Percentiles rank a stretch among this genome's conserved stretches.
Conservation (phyloP, 1,140 invertebrate genomes). For the Drosophila navojoa region DNA sequence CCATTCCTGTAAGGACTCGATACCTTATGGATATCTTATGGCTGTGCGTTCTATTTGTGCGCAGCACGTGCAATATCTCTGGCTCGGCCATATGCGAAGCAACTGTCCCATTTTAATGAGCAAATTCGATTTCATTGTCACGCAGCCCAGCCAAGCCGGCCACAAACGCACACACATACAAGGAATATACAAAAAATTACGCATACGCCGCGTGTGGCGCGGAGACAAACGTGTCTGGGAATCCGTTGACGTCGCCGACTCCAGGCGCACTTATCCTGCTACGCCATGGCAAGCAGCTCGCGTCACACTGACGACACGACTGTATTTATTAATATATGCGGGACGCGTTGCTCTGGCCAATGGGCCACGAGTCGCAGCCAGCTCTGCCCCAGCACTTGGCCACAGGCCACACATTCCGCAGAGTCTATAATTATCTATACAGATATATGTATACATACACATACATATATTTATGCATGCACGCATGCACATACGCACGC, state of each 20-base stretch:
- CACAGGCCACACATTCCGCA: constrained; percentile 17
- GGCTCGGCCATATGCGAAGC: not conserved
- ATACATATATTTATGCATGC: not conserved
- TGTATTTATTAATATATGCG: constrained; percentile 76
- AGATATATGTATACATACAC: not conserved
- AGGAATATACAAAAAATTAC: constrained; percentile 54
- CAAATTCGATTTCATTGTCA: constrained; percentile 80
- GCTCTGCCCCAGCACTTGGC: not conserved
- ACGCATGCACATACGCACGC: not conserved
- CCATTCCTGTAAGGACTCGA: constrained; percentile 28
- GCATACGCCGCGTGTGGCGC: constrained; percentile 58
- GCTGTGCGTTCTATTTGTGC: not conserved
- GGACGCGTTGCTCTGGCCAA: constrained; percentile 59
- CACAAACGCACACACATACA: not conserved
- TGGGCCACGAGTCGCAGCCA: constrained; percentile 21
- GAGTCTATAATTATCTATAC: constrained; percentile 45
- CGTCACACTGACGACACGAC: constrained; percentile 20
- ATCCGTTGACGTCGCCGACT: constrained; percentile 41
- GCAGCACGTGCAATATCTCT: constrained; percentile 22
- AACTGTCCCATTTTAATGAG: constrained; percentile 72
- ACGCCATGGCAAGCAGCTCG: not conserved
- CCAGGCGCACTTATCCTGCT: constrained; percentile 29
- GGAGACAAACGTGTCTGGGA: constrained; percentile 73
- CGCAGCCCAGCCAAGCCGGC: constrained; percentile 44
- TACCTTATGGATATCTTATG: constrained; percentile 26